Percentiles rank a stretch among this genome's conserved stretches.
Evolutionary conservation across 2,797 vertebrate genomes (phyloP).

Genomic region (Typhlichthys subterraneus): DNA sequence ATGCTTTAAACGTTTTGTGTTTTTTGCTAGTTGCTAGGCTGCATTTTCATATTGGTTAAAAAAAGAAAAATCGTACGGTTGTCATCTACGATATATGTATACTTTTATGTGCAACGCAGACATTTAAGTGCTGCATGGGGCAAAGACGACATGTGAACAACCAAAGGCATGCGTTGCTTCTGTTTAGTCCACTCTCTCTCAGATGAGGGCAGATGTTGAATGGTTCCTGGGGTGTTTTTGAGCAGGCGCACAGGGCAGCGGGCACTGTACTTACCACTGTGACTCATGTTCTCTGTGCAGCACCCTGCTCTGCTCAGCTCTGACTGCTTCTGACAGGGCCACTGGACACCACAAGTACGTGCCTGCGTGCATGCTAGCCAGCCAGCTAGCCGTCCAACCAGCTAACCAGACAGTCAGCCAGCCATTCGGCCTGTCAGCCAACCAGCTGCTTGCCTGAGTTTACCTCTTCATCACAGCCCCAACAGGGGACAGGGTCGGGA

Average conservation of each 20-base stretch:
- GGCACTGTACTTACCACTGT: slow-evolving; percentile 27
- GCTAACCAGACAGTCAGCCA: too few species aligned
- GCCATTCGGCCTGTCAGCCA: slow-evolving; percentile 25
- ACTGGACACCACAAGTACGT: slow-evolving; percentile 36
- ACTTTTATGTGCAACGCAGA: too few species aligned
- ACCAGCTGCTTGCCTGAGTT: slow-evolving; percentile 24
- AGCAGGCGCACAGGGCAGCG: slow-evolving; percentile 36
- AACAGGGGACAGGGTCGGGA: slow-evolving; percentile 43
- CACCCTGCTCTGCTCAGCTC: slow-evolving; percentile 37
- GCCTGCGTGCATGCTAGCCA: slow-evolving; percentile 11
- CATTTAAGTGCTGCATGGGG: too few species aligned
- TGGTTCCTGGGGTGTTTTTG: slow-evolving; percentile 27
- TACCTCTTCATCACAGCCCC: slow-evolving; percentile 31
- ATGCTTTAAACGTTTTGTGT: slow-evolving; percentile 16
- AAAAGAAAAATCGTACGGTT: too few species aligned
- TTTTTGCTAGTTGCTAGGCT: not conserved
- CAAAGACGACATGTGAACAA: not conserved
- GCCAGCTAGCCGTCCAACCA: slow-evolving; percentile 10
- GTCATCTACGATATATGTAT: too few species aligned
- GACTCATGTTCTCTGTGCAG: slow-evolving; percentile 44
- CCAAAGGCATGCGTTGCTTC: slow-evolving; percentile 7
- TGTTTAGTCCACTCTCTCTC: slow-evolving; percentile 15
- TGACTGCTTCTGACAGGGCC: slow-evolving; percentile 39
- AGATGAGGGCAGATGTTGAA: slow-evolving; percentile 38
- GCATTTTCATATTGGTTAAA: not conserved